A percentile compares a stretch with the other conserved stretches of the same genome.
These are phyloP conservation scores for Malthinus seriepunctatus DNA, from an alignment of 2,888 invertebrate species.

Conservation along the genomic window DNA sequence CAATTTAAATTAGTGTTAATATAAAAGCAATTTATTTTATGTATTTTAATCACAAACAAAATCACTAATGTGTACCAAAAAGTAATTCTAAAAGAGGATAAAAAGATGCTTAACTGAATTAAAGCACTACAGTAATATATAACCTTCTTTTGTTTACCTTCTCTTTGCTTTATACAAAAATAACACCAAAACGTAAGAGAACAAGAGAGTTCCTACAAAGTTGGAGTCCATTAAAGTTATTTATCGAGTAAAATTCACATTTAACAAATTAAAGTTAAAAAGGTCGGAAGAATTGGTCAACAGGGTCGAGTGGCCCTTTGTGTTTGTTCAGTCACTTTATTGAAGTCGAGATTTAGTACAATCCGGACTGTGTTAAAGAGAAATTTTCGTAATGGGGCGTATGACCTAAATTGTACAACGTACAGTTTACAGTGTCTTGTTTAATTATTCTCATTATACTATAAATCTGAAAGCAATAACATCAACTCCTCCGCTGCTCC, in stretches of 20 bases:
- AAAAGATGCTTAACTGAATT: constrained; percentile 26
- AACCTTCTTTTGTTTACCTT: constrained; percentile 25
- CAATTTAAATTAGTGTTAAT: too few relatives aligned
- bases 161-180: constrained; percentile 26
- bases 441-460: constrained; percentile 18
- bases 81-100: constrained; percentile 11
- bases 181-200: constrained; percentile 25
- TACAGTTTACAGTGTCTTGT: constrained; percentile 5
- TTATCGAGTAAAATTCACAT: constrained; percentile 34
- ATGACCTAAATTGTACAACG: constrained; percentile 16
- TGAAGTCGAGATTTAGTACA: constrained; percentile 25
- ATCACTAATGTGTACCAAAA: constrained; percentile 6
- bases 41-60: constrained; percentile 1
- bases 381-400: constrained; percentile 18
- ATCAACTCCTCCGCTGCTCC: background rate
- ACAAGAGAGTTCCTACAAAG: constrained; percentile 26
- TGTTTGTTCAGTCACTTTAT: constrained; percentile 30
- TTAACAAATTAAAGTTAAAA: constrained; percentile 35
- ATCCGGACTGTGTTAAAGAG: constrained; percentile 17
- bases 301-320: constrained; percentile 30
- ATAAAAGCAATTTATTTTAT: background rate
- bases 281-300: constrained; percentile 36
- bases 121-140: constrained; percentile 26
- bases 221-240: constrained; percentile 34
- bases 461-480: constrained; percentile 12